Conservation (phyloP, 2,113 vertebrate genomes). For the Callocephalon fimbriatum region DNA sequence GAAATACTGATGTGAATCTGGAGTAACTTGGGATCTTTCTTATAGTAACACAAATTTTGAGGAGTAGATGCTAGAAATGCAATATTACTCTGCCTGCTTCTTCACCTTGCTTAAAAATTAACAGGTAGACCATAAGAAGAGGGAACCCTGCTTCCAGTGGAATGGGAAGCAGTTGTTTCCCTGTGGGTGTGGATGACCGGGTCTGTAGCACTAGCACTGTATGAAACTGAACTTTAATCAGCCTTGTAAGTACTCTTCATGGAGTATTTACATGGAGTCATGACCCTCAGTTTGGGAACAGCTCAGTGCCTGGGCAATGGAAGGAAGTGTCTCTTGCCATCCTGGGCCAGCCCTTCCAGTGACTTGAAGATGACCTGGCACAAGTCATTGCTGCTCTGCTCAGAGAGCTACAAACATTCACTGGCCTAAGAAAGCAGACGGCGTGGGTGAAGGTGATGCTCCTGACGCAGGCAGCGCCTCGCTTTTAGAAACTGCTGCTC, state of each 20-base stretch:
- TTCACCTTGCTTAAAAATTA: background rate
- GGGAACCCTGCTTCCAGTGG: background rate
- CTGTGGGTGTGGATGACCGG: background rate
- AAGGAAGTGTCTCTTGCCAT: background rate
- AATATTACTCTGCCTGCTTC: background rate
- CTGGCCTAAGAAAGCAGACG: background rate
- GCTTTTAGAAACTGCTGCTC: background rate
- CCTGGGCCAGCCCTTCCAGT: background rate
- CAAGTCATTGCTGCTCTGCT: background rate
- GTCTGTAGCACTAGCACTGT: background rate
- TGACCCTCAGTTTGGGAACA: background rate
- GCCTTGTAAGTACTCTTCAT: background rate
- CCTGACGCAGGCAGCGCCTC: accelerated
- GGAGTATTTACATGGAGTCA: background rate
- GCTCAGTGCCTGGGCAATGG: background rate
- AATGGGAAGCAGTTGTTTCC: background rate
- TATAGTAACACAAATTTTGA: background rate
- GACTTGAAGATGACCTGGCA: background rate
- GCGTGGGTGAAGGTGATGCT: accelerated
- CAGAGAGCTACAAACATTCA: background rate
- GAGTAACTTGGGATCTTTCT: background rate
- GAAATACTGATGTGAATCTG: background rate
- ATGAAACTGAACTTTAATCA: background rate
- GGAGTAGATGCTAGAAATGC: background rate
- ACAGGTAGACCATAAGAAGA: accelerated